phyloP scores from a whole-genome alignment of 2,888 invertebrate genomes.

The Caenorhabditis auriculariae region DNA sequence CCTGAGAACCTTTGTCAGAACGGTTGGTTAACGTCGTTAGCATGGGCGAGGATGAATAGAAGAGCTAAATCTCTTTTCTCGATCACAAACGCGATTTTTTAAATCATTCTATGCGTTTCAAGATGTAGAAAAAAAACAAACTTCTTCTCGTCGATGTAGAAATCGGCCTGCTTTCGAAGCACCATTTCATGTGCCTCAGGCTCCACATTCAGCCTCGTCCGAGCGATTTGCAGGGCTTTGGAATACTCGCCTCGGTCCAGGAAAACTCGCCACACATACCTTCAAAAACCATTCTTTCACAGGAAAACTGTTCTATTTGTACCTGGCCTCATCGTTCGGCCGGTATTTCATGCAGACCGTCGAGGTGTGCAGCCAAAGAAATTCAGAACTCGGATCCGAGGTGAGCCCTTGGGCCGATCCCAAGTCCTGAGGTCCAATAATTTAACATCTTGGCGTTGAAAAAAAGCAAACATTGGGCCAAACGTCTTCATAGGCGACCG shows the following conservation, averaged over 20 bases:
- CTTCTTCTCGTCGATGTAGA: constrained; percentile 56
- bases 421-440: constrained; percentile 14
- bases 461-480: constrained; percentile 28
- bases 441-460: neutral
- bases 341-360: constrained; percentile 50
- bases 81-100: neutral
- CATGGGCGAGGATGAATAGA: too few relatives aligned
- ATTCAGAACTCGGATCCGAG: constrained; percentile 48
- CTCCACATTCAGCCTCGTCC: constrained; percentile 38
- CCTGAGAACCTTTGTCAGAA: too few relatives aligned
- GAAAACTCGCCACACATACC: constrained; percentile 58
- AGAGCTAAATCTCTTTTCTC: neutral
- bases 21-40: too few relatives aligned
- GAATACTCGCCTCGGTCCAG: constrained; percentile 54
- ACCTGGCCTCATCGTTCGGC: constrained; percentile 57
- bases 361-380: constrained; percentile 53
- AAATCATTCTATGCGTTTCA: neutral
- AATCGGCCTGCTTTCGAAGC: constrained; percentile 56
- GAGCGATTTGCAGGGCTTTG: constrained; percentile 42
- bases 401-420: constrained; percentile 46
- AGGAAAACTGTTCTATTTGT: too few relatives aligned
- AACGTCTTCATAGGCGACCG: constrained; percentile 53
- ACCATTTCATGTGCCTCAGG: constrained; percentile 54
- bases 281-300: neutral
- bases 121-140: constrained; percentile 15